Evolutionary conservation across 2,888 invertebrate genomes (phyloP).

Genomic region (Coelopa pilipes): DNA sequence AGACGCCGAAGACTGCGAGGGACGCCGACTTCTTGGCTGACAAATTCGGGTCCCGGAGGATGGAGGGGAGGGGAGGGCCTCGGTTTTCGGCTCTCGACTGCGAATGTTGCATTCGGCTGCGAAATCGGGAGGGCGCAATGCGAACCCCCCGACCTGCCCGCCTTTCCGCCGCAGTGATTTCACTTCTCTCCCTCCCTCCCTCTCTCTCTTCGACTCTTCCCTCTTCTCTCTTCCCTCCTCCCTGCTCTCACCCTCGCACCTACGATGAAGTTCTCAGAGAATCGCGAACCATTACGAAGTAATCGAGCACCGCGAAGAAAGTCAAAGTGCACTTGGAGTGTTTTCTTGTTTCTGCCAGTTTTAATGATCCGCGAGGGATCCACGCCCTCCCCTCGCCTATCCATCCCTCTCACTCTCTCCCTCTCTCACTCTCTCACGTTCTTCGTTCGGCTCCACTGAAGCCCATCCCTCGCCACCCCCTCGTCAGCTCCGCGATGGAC

Average conservation of each 20-base stretch:
- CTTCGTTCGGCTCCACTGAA: not conserved
- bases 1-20: not conserved
- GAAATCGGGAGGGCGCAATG: not conserved
- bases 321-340: conserved; percentile 50
- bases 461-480: not conserved
- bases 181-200: not conserved
- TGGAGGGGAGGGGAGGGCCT: not conserved
- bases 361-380: conserved; percentile 47
- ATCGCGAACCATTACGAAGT: conserved; percentile 44
- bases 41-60: not conserved
- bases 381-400: conserved; percentile 30
- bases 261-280: conserved; percentile 29
- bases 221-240: not conserved
- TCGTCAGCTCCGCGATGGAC: conserved; percentile 44
- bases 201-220: no score
- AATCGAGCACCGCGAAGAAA: conserved; percentile 40
- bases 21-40: not conserved
- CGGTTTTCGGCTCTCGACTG: conserved; percentile 1
- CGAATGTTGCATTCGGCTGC: conserved; percentile 9
- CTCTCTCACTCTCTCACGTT: not conserved
- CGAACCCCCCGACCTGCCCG: not conserved
- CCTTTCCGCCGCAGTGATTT: not conserved
- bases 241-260: not conserved
- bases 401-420: not conserved
- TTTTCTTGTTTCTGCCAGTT: conserved; percentile 40